These are phyloP conservation scores for Diceros bicornis DNA, from an alignment of 2,797 vertebrate species.

Conservation along the genomic window DNA sequence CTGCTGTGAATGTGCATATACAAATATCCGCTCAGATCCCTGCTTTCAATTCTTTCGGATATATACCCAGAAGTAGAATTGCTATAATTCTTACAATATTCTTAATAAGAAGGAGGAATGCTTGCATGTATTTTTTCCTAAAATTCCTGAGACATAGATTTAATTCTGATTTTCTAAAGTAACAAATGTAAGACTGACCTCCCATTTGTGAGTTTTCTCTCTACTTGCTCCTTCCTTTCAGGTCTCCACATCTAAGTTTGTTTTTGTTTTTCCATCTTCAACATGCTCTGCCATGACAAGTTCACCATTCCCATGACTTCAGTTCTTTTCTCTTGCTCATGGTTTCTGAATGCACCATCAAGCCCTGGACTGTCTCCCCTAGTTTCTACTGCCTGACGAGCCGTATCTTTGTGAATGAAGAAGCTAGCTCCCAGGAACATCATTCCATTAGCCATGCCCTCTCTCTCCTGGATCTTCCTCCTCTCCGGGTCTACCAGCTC, in stretches of 20 bases:
- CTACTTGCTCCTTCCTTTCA: neutral
- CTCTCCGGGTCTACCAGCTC: neutral
- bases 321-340: neutral
- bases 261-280: neutral
- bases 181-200: neutral
- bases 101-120: neutral
- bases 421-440: neutral
- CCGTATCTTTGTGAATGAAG: neutral
- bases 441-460: neutral
- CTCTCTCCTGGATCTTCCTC: neutral
- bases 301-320: neutral
- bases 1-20: neutral
- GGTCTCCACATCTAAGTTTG: neutral
- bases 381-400: neutral
- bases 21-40: neutral
- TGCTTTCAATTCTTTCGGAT: slow-evolving; percentile 5
- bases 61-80: neutral
- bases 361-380: neutral
- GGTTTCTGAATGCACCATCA: neutral
- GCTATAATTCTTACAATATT: neutral
- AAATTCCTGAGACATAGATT: slow-evolving; percentile 14
- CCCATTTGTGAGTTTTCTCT: neutral
- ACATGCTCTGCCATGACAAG: neutral
- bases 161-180: slow-evolving; percentile 50
- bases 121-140: neutral